phyloP scores from a whole-genome alignment of 2,888 invertebrate species.

The Incurvaria masculella region DNA sequence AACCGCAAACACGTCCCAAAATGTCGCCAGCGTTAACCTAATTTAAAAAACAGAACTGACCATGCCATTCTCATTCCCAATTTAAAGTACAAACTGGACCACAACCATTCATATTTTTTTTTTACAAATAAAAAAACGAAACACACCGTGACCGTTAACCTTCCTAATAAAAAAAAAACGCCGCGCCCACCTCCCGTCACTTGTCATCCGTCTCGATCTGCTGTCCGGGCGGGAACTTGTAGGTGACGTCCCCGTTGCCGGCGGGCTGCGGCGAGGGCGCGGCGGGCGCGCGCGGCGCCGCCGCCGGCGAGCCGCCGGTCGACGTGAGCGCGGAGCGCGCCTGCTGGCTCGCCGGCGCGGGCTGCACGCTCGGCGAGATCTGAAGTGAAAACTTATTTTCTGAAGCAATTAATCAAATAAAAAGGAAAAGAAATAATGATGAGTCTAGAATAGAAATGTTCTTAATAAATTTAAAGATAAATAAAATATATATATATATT shows the following conservation, averaged over 20 bases:
- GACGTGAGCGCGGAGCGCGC: conserved; percentile 23
- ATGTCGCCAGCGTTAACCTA: no score
- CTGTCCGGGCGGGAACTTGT: neutral
- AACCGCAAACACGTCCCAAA: no score
- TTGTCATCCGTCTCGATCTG: neutral
- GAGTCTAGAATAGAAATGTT: neutral
- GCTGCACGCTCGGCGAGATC: conserved; percentile 40
- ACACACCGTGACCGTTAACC: no score
- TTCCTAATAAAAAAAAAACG: no score
- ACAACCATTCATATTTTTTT: no score
- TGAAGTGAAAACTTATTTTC: conserved; percentile 20
- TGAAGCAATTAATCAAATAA: no score
- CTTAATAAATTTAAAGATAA: neutral
- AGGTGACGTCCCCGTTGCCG: conserved; percentile 1
- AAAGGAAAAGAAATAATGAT: neutral
- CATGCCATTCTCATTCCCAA: no score
- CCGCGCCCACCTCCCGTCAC: neutral
- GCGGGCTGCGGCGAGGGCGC: conserved; percentile 7
- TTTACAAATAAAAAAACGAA: no score
- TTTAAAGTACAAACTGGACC: no score
- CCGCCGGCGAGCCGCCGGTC: conserved; percentile 26
- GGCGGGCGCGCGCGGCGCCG: conserved; percentile 26
- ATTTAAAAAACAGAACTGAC: no score
- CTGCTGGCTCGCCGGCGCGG: conserved; percentile 25
- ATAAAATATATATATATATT: neutral